Base-by-base conservation (phyloP, 2,888 invertebrate species). In the Tanytarsus gracilentus region DNA sequence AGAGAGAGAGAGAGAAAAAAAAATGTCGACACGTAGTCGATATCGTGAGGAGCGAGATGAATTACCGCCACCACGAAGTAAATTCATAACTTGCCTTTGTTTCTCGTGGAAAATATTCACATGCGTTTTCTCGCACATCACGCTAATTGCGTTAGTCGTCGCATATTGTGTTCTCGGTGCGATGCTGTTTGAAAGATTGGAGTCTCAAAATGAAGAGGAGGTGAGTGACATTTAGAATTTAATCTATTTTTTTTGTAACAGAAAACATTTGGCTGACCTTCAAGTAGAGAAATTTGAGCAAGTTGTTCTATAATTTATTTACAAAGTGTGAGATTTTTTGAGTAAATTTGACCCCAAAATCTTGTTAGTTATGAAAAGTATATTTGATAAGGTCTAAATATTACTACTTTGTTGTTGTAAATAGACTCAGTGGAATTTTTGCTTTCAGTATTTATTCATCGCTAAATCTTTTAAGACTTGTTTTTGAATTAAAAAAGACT, bases 91-190 rank as follows among this genome's bases (percentile, higher is more conserved):
- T 3, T 70, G 70, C 62, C 70, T 74, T 63, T 74, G 74, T 61
- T 69, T 73, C 62, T 74, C 84, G 48, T 88, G 88, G 84, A 85
- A 86, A 74, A 81, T 88, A 48, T 81, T 86, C 70, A 86, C 88
- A 60, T 92, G 90, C 74, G 79, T 93, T 66, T 86, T 92, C 70
- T 89, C 90, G 0, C 93, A 93, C 77, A 85, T 92, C 68, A 85
- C 89, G 67, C 80, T 93, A 68, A 84, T 93, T 66, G 85, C 89
- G 62, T 76, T 92, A 70, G 93, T 94, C 65, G 89, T 93, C 63
- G 85, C 88, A 27, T 94, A 94, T 75, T 92, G 92, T 75, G 81
- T 92, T 67, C 81, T 90, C 61, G 93, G 93, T 7, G 92, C 92
- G 14, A 84, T 86, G 70, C 84, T 89, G 62, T 93, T 94, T 75